Conservation (phyloP, 2,113 vertebrate species). For the Mixornis gularis region DNA sequence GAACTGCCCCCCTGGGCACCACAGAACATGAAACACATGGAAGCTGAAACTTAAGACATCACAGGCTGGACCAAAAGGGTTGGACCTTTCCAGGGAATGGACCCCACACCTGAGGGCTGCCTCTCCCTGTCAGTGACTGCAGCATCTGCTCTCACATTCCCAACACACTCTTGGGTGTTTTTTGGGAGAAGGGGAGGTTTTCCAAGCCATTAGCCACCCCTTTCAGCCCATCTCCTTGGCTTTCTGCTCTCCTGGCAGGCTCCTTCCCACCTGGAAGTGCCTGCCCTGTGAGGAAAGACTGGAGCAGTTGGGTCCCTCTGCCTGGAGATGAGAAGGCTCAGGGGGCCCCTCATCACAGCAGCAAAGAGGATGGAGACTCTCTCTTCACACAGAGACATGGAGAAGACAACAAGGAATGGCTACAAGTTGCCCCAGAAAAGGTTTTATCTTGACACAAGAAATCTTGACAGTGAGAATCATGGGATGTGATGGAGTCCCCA, state of each 20-base stretch:
- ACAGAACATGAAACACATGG: accelerated
- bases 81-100: background rate
- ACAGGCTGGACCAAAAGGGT: background rate
- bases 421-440: background rate
- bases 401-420: background rate
- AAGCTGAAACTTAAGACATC: background rate
- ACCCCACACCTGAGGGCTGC: background rate
- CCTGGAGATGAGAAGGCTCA: background rate
- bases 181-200: accelerated
- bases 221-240: background rate
- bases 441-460: background rate
- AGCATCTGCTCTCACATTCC: accelerated
- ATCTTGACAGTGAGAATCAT: background rate
- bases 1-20: background rate
- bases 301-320: background rate
- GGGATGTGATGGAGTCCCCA: accelerated
- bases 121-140: accelerated
- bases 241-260: background rate
- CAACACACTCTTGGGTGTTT: accelerated
- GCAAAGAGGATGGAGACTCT: background rate
- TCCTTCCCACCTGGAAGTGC: background rate
- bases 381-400: background rate
- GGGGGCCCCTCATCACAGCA: background rate
- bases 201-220: no score
- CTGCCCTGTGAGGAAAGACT: background rate